A percentile compares a stretch with the other conserved stretches of the same genome.
Evolutionary conservation across 2,797 vertebrate species (phyloP).

Genomic region (Gephyroberyx darwinii): DNA sequence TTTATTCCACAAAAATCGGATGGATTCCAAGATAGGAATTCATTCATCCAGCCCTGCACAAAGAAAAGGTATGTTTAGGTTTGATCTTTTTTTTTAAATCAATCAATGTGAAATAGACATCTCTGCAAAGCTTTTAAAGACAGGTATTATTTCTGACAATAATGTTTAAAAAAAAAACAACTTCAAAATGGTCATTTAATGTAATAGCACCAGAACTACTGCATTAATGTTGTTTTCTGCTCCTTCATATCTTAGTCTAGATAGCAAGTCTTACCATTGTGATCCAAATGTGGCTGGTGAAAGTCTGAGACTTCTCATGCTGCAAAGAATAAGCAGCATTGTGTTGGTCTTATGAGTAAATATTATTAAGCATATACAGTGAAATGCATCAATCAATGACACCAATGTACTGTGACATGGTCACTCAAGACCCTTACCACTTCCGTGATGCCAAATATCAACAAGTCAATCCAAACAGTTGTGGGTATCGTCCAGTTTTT

Average conservation of each 20-base stretch:
- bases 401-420: too few species aligned
- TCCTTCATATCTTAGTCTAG: too few species aligned
- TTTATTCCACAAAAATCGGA: conserved; percentile 73
- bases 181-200: too few species aligned
- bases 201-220: too few species aligned
- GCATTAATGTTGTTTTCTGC: too few species aligned
- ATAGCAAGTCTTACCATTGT: conserved; percentile 49
- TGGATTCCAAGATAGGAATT: conserved; percentile 72
- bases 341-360: not conserved
- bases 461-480: conserved; percentile 26
- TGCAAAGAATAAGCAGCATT: conserved; percentile 33
- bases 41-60: conserved; percentile 69
- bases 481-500: conserved; percentile 61
- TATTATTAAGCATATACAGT: not conserved
- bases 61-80: not conserved
- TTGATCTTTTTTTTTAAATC: not conserved
- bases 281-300: conserved; percentile 56
- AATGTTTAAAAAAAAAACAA: too few species aligned
- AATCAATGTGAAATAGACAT: too few species aligned
- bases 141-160: not conserved
- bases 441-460: conserved; percentile 64
- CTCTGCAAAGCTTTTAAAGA: not conserved
- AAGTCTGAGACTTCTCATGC: conserved; percentile 72
- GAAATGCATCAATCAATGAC: too few species aligned
- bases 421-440: conserved; percentile 64